Percentiles rank a stretch among this genome's conserved stretches.
These are phyloP conservation scores for Hypanus sabinus DNA, from an alignment of 2,113 vertebrate genomes.

Conservation along the genomic window DNA sequence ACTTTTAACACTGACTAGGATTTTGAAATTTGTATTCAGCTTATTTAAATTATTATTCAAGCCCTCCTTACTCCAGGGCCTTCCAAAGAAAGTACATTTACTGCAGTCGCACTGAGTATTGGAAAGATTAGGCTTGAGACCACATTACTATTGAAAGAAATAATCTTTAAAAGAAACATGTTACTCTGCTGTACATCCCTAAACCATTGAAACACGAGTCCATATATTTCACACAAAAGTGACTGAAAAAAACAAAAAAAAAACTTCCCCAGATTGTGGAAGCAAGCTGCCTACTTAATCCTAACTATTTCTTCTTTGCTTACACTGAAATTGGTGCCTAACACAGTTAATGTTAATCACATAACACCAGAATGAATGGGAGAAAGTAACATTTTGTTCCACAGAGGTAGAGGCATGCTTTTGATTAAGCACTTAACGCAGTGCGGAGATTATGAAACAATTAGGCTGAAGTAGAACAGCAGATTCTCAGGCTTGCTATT, in stretches of 20 bases:
- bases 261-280: background rate
- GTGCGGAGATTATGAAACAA: background rate
- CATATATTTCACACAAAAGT: background rate
- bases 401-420: background rate
- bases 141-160: background rate
- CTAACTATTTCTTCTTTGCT: background rate
- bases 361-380: background rate
- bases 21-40: background rate
- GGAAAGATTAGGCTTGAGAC: background rate
- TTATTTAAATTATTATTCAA: background rate
- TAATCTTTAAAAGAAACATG: background rate
- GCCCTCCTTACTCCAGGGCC: background rate
- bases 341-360: background rate
- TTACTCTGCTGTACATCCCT: background rate
- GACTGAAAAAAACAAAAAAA: background rate
- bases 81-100: background rate
- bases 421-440: background rate
- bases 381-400: background rate
- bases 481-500: background rate
- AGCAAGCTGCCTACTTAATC: background rate
- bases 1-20: background rate
- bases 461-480: background rate
- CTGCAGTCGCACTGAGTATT: background rate
- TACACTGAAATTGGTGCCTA: background rate
- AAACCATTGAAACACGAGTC: background rate